Conservation (phyloP, 1,140 invertebrate genomes). For the Lordiphosa collinella region DNA sequence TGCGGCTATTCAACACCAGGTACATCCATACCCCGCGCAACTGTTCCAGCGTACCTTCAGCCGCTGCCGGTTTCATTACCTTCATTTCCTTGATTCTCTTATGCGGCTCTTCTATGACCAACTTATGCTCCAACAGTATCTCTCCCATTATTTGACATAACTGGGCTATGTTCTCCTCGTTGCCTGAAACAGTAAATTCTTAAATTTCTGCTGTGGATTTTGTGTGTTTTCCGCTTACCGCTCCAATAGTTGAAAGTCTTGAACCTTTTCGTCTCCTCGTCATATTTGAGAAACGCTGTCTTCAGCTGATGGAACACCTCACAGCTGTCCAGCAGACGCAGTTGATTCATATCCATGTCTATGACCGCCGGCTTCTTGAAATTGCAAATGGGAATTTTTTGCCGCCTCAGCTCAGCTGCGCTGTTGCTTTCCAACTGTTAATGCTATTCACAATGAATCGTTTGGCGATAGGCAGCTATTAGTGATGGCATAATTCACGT, state of each 20-base stretch:
- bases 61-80: too few species aligned
- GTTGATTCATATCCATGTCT: neutral
- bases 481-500: too few species aligned
- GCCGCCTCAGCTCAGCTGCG: too few species aligned
- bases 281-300: neutral
- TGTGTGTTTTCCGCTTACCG: neutral
- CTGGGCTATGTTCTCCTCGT: neutral
- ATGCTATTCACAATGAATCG: too few species aligned
- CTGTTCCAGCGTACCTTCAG: neutral
- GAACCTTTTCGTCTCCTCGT: neutral
- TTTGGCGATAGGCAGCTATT: too few species aligned
- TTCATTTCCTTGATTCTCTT: too few species aligned
- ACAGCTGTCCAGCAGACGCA: slow-evolving; percentile 1
- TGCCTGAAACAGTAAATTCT: neutral
- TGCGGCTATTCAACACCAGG: neutral
- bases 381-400: too few species aligned
- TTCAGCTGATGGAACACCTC: neutral
- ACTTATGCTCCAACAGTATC: neutral
- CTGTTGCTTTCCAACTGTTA: too few species aligned
- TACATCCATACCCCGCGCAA: neutral
- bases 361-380: too few species aligned
- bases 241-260: slow-evolving; percentile 3
- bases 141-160: neutral
- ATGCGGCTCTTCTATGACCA: neutral
- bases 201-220: too few species aligned